phyloP scores from a whole-genome alignment of 2,797 vertebrate species.

The Amblyopsis hoosieri region DNA sequence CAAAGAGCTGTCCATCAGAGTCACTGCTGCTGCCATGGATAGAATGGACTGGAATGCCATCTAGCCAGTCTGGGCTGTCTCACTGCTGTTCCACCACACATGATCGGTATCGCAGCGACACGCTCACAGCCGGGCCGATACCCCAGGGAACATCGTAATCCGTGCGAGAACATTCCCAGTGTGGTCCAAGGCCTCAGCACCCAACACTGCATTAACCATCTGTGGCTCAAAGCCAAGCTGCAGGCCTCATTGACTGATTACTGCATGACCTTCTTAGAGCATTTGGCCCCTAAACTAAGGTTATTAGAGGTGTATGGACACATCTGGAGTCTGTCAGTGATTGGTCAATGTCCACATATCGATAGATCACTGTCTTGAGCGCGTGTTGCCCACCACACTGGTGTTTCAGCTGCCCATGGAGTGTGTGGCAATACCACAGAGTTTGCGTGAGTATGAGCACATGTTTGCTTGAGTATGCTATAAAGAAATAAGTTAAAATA shows the following conservation, averaged over 20 bases:
- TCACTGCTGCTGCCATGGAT: conserved; percentile 11
- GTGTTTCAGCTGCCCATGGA: neutral
- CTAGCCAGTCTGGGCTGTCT: conserved; percentile 41
- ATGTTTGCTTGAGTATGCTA: no score
- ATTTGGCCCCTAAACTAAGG: conserved; percentile 21
- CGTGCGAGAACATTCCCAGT: conserved; percentile 9
- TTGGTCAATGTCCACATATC: conserved; percentile 10
- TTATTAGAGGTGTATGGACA: conserved; percentile 20
- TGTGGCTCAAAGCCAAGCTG: neutral
- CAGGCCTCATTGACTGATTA: neutral
- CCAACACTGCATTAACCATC: neutral
- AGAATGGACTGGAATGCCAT: conserved; percentile 53
- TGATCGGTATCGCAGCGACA: conserved; percentile 16
- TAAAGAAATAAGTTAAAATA: no score
- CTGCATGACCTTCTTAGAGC: neutral
- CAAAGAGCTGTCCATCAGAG: conserved; percentile 7
- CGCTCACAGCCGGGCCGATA: neutral
- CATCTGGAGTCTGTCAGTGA: neutral
- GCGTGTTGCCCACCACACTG: conserved; percentile 1
- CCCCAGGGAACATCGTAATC: conserved; percentile 18
- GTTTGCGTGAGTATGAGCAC: neutral
- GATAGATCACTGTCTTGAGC: conserved; percentile 13
- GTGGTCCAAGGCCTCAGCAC: conserved; percentile 11
- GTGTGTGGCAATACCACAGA: neutral
- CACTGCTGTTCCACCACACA: neutral